phyloP scores from a whole-genome alignment of 1,140 invertebrate species.

The Coptotermes formosanus region DNA sequence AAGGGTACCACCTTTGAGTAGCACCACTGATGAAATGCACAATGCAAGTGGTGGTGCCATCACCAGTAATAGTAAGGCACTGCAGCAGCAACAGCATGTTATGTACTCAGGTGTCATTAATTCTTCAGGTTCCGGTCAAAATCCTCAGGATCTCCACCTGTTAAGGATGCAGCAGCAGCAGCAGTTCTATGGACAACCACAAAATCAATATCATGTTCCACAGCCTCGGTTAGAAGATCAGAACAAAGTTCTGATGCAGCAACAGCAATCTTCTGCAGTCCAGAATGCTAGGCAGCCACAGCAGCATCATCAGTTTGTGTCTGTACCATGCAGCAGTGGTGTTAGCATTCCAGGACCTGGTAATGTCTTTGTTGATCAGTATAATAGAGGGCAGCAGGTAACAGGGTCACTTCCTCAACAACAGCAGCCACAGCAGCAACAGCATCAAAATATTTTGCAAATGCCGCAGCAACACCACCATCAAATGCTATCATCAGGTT shows the following conservation, averaged over 20 bases:
- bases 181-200: slow-evolving; percentile 22
- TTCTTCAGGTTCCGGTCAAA: background rate
- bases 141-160: slow-evolving; percentile 13
- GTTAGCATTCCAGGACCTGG: background rate
- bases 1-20: no score
- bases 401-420: slow-evolving; percentile 46
- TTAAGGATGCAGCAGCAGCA: slow-evolving; percentile 20
- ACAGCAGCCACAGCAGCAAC: slow-evolving; percentile 44
- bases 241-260: slow-evolving; percentile 6
- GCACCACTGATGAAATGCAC: background rate
- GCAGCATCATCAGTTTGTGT: slow-evolving; percentile 24
- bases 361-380: slow-evolving; percentile 10
- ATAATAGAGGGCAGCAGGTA: slow-evolving; percentile 36
- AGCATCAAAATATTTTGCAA: slow-evolving; percentile 29
- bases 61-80: background rate
- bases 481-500: slow-evolving; percentile 42
- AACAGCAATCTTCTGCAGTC: background rate
- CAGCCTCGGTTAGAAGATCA: slow-evolving; percentile 19
- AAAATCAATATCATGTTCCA: slow-evolving; percentile 22
- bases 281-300: background rate
- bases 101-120: slow-evolving; percentile 15
- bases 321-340: background rate
- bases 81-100: background rate
- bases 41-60: background rate
- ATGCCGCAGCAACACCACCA: slow-evolving; percentile 40